Percentiles rank a stretch among this genome's conserved stretches.
phyloP scores from a whole-genome alignment of 2,113 vertebrate species.

The Plestiodon gilberti region DNA sequence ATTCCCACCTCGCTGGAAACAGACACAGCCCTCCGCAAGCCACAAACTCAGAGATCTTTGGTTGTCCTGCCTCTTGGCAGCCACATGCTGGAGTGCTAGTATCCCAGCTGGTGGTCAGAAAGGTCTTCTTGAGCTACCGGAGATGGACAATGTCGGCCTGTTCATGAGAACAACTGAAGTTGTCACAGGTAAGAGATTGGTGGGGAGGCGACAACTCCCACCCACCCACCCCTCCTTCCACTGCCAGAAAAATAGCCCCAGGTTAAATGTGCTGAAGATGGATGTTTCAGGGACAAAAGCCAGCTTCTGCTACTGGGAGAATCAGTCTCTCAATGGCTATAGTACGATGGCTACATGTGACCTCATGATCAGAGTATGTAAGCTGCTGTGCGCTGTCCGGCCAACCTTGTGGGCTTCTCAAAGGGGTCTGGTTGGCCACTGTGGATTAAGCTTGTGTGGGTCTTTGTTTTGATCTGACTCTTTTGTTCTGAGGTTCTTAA shows the following conservation, averaged over 20 bases:
- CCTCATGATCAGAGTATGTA: not conserved
- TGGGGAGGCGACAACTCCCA: too few species aligned
- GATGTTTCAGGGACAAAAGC: not conserved
- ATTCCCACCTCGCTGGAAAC: not conserved
- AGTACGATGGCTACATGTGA: not conserved
- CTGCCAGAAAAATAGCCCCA: not conserved
- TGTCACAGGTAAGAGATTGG: too few species aligned
- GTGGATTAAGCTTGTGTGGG: not conserved
- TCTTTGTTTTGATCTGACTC: too few species aligned
- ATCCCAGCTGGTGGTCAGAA: too few species aligned
- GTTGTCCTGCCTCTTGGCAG: not conserved
- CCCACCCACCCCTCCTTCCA: too few species aligned
- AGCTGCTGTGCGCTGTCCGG: not conserved
- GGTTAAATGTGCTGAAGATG: not conserved
- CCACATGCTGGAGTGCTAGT: too few species aligned
- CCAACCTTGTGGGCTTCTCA: not conserved
- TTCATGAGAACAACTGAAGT: too few species aligned
- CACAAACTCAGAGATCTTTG: not conserved
- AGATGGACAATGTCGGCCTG: too few species aligned
- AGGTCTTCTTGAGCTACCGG: too few species aligned
- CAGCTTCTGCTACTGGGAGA: not conserved
- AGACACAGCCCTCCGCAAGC: rapidly evolving
- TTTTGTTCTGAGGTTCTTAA: not conserved
- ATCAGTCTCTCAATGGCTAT: not conserved
- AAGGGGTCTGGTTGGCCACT: not conserved